These are phyloP conservation scores for Pluvianellus socialis DNA, from an alignment of 2,113 vertebrate species.

Conservation along the genomic window DNA sequence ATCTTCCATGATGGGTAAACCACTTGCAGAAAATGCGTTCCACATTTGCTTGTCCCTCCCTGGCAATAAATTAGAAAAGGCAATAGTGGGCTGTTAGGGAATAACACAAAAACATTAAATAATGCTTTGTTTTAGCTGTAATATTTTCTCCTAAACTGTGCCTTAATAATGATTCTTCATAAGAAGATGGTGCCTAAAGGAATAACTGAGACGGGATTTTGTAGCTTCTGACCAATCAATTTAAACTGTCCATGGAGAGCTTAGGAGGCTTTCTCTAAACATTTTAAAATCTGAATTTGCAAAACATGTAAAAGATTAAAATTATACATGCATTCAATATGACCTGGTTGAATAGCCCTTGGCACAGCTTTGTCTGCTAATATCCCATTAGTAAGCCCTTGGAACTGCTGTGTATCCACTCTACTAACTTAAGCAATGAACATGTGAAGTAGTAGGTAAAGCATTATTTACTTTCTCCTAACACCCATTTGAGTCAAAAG, in stretches of 20 bases:
- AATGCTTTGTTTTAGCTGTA: not conserved
- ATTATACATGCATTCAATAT: not conserved
- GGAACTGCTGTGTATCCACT: not conserved
- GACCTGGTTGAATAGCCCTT: not conserved
- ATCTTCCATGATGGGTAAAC: slow-evolving; percentile 10
- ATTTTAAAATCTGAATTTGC: not conserved
- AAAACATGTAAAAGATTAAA: not conserved
- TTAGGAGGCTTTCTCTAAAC: not conserved
- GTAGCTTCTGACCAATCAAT: not conserved
- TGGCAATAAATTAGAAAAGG: slow-evolving; percentile 3
- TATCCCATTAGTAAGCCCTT: not conserved
- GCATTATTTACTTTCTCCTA: not conserved
- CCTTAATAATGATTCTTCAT: not conserved
- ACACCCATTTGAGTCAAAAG: not conserved
- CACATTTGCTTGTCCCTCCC: not conserved
- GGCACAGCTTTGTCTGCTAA: not conserved
- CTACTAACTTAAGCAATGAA: not conserved
- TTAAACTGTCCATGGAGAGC: not conserved
- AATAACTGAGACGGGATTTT: not conserved
- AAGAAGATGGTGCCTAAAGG: not conserved
- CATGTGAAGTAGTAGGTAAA: not conserved
- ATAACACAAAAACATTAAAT: not conserved
- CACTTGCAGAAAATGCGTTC: slow-evolving; percentile 24
- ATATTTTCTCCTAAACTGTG: not conserved
- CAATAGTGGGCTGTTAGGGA: not conserved